phyloP scores from a whole-genome alignment of 2,113 vertebrate genomes.

The Gopherus evgoodei region DNA sequence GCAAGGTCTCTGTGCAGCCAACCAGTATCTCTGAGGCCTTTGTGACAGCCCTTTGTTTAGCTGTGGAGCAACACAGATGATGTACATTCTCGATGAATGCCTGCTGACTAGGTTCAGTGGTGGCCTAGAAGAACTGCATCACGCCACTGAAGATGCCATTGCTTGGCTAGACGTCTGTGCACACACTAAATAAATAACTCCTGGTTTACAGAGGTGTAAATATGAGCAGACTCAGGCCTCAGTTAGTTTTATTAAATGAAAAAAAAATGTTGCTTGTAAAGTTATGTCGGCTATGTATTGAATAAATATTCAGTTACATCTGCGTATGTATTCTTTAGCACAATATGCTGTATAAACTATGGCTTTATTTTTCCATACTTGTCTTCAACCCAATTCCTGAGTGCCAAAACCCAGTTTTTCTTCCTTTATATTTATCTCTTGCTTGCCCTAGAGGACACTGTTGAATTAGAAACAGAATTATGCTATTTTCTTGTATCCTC shows the following conservation, averaged over 20 bases:
- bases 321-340: rapidly evolving
- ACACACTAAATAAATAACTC: no score
- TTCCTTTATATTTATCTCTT: background rate
- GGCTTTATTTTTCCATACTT: background rate
- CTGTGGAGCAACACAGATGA: no score
- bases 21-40: no score
- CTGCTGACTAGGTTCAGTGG: no score
- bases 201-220: background rate
- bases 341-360: background rate
- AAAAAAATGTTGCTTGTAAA: background rate
- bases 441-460: background rate
- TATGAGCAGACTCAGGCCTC: background rate
- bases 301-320: background rate
- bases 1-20: no score
- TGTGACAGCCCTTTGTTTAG: no score
- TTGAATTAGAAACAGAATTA: slow-evolving; percentile 54
- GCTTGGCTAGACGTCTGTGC: no score
- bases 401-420: background rate
- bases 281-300: rapidly evolving
- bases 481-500: background rate
- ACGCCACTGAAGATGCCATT: no score
- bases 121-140: no score
- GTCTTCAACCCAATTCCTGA: background rate
- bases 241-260: background rate
- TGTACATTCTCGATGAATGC: no score